phyloP scores from a whole-genome alignment of 2,113 vertebrate genomes.

The Neogale vison region DNA sequence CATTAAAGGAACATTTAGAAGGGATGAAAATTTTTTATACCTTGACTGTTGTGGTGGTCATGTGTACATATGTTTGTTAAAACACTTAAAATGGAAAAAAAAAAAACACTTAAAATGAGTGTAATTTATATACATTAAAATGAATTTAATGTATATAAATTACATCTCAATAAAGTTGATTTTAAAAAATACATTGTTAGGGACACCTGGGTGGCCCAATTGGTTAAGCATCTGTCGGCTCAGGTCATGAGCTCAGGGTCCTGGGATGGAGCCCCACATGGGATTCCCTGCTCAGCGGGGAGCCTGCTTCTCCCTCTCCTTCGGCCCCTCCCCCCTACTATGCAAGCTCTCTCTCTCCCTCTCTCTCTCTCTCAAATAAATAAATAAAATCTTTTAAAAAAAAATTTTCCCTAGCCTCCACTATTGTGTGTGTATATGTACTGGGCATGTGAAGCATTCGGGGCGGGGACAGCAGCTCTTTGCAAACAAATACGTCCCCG shows the following conservation, averaged over 20 bases:
- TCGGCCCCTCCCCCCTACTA: background rate
- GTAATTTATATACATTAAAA: too few relatives aligned
- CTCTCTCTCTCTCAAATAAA: background rate
- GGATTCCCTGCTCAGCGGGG: background rate
- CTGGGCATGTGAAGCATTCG: background rate
- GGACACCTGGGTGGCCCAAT: background rate
- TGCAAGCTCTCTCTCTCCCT: background rate
- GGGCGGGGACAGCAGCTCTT: background rate
- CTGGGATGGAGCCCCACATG: background rate
- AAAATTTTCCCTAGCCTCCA: background rate
- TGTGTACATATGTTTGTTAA: background rate
- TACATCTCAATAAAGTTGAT: background rate
- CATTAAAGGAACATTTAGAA: background rate
- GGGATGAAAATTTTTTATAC: background rate
- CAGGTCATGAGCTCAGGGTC: background rate
- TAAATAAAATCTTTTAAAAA: background rate
- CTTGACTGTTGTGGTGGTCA: background rate
- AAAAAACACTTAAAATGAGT: background rate
- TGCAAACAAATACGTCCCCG: background rate
- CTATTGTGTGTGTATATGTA: rapidly evolving
- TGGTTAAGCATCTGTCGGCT: background rate
- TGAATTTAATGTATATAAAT: background rate
- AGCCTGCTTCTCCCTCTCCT: background rate
- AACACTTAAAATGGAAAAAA: background rate
- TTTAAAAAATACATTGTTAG: background rate